Evolutionary conservation across 2,113 vertebrate species (phyloP).

Genomic region (Brachirus orientalis): DNA sequence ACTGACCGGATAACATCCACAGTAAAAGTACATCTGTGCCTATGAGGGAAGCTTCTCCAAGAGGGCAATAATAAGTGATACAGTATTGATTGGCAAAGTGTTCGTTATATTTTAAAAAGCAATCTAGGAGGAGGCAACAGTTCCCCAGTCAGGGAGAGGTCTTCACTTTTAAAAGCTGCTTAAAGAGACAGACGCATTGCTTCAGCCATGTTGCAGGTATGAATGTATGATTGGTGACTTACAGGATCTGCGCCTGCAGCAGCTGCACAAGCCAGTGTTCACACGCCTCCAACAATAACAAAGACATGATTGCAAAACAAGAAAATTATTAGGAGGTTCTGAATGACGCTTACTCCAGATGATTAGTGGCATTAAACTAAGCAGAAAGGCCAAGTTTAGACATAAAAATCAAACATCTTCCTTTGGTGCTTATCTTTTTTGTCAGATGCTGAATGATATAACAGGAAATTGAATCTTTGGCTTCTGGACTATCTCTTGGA

Average conservation of each 20-base stretch:
- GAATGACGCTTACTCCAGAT: neutral
- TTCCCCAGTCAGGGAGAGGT: slow-evolving; percentile 13
- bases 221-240: neutral
- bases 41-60: slow-evolving; percentile 1
- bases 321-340: neutral
- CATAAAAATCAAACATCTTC: no score
- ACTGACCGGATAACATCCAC: slow-evolving; percentile 21
- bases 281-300: neutral
- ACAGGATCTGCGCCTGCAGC: no score
- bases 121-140: neutral
- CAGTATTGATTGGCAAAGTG: slow-evolving; percentile 27
- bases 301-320: neutral
- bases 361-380: no score
- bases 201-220: neutral
- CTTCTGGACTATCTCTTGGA: no score
- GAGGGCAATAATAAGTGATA: slow-evolving; percentile 16
- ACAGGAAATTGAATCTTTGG: neutral
- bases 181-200: neutral
- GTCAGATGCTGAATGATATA: neutral
- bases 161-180: neutral
- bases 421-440: neutral
- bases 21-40: slow-evolving; percentile 15
- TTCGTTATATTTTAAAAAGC: slow-evolving; percentile 45
- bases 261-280: neutral
- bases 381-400: no score